A percentile compares a stretch with the other conserved stretches of the same genome.
phyloP scores from a whole-genome alignment of 2,888 invertebrate species.

The Cremastinae sp. region DNA sequence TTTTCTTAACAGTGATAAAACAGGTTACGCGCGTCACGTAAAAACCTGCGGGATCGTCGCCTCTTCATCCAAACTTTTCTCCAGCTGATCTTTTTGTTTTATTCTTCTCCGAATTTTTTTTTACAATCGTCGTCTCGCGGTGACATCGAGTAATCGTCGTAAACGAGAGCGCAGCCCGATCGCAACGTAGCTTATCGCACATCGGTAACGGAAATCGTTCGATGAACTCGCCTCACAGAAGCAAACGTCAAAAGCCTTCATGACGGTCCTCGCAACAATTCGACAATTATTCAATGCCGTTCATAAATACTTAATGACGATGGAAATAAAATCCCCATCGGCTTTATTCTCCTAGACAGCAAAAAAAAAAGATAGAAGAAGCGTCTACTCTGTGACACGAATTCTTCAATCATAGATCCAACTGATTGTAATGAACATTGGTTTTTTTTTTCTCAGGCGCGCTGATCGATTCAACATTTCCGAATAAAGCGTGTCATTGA shows the following conservation, averaged over 20 bases:
- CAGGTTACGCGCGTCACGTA: conserved; percentile 45
- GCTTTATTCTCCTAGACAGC: too few relatives aligned
- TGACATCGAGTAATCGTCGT: conserved; percentile 15
- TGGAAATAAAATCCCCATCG: too few relatives aligned
- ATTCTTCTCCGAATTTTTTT: conserved; percentile 12
- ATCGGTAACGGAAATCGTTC: conserved; percentile 42
- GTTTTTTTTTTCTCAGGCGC: too few relatives aligned
- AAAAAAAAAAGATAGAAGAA: too few relatives aligned
- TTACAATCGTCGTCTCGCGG: conserved; percentile 38
- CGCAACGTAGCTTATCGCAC: conserved; percentile 38
- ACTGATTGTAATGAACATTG: too few relatives aligned
- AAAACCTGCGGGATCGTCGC: conserved; percentile 6
- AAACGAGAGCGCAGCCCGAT: conserved; percentile 21
- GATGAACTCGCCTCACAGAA: conserved; percentile 27
- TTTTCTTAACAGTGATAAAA: conserved; percentile 55
- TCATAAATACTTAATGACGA: background rate
- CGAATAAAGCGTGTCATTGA: too few relatives aligned
- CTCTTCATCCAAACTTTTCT: background rate
- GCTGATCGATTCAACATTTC: too few relatives aligned
- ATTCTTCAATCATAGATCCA: too few relatives aligned
- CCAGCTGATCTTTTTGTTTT: background rate
- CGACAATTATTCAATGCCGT: background rate
- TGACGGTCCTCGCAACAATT: background rate
- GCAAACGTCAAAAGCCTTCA: background rate
- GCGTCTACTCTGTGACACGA: too few relatives aligned